Evolutionary conservation across 1,140 invertebrate genomes (phyloP).

Genomic region (Drosophila nigromelanica): DNA sequence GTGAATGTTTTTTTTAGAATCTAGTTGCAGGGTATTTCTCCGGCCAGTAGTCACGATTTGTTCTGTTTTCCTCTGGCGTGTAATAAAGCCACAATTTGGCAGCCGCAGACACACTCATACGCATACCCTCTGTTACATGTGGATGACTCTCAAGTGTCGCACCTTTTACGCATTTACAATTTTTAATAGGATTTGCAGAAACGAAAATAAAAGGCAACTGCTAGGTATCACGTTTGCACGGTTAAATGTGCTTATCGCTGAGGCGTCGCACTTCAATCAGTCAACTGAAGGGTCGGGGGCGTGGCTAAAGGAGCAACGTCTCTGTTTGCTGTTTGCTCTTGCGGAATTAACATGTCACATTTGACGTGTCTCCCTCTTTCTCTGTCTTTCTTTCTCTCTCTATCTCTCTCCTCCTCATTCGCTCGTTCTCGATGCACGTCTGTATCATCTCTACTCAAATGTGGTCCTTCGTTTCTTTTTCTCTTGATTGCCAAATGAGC

Average conservation of each 20-base stretch:
- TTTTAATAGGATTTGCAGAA: constrained; percentile 63
- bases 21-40: neutral
- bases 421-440: constrained; percentile 10
- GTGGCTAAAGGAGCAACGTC: constrained; percentile 11
- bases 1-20: too few species aligned
- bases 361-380: constrained; percentile 44
- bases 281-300: constrained; percentile 3
- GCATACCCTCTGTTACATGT: constrained; percentile 27
- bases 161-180: constrained; percentile 67
- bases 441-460: constrained; percentile 57
- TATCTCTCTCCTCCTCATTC: neutral
- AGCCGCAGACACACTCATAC: constrained; percentile 16
- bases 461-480: constrained; percentile 9
- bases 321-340: constrained; percentile 62
- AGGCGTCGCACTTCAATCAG: constrained; percentile 73
- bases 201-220: constrained; percentile 43
- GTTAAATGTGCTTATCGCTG: constrained; percentile 70
- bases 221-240: constrained; percentile 48
- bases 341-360: constrained; percentile 80
- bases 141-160: constrained; percentile 57
- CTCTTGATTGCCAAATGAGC: constrained; percentile 70
- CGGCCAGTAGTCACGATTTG: neutral
- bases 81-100: constrained; percentile 65
- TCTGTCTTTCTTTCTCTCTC: neutral
- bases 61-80: constrained; percentile 30